Percentiles rank a stretch among this genome's conserved stretches.
These are phyloP conservation scores for Tinea trinotella DNA, from an alignment of 2,888 invertebrate genomes.

Conservation along the genomic window DNA sequence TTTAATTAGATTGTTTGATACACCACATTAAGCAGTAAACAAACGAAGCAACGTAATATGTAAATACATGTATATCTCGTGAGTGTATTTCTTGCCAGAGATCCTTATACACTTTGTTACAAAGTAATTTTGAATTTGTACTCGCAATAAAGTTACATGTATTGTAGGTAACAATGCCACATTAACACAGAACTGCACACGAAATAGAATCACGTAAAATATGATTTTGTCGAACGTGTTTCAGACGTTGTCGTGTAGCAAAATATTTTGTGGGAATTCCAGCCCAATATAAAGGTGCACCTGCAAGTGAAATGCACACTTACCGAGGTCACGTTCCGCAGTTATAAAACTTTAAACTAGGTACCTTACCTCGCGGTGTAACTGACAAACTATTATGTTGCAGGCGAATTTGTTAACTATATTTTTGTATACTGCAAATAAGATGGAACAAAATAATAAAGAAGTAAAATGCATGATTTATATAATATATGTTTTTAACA, in stretches of 20 bases:
- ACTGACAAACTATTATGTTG: neutral
- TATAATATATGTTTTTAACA: too few relatives aligned
- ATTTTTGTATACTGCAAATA: too few relatives aligned
- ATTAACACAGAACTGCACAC: constrained; percentile 19
- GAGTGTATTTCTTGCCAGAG: too few relatives aligned
- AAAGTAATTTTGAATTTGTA: neutral
- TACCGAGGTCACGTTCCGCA: constrained; percentile 22
- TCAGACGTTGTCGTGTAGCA: constrained; percentile 21
- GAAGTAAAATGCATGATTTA: too few relatives aligned
- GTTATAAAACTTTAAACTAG: constrained; percentile 8
- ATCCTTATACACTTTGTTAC: too few relatives aligned
- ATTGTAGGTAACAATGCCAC: neutral
- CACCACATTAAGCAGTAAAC: too few relatives aligned
- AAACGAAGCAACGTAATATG: too few relatives aligned
- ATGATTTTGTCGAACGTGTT: constrained; percentile 61
- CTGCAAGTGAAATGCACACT: constrained; percentile 38
- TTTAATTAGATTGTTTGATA: too few relatives aligned
- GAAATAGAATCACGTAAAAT: constrained; percentile 63
- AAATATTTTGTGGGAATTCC: constrained; percentile 19
- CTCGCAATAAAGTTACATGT: neutral
- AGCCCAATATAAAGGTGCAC: constrained; percentile 27
- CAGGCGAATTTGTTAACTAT: too few relatives aligned
- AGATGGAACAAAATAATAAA: too few relatives aligned
- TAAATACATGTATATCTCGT: too few relatives aligned
- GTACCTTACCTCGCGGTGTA: neutral